Conservation (phyloP, 1,140 invertebrate genomes). For the Luehdorfia chinensis region DNA sequence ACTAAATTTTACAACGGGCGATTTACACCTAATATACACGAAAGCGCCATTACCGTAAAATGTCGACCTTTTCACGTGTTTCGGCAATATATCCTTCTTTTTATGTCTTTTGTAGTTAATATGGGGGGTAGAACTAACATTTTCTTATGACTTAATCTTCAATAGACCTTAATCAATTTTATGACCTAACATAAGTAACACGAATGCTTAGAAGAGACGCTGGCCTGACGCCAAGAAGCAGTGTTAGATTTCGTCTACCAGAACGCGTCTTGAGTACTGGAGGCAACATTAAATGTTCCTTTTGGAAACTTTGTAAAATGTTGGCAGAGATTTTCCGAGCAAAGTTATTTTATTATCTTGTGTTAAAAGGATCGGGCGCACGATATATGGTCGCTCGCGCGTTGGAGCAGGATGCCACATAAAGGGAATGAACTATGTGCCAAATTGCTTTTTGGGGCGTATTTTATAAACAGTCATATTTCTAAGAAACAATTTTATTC, state of each 20-base stretch:
- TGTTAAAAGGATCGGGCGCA: conserved; percentile 2
- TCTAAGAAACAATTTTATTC: conserved; percentile 2
- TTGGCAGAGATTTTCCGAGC: conserved; percentile 1
- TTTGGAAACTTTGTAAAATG: conserved; percentile 7
- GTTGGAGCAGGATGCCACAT: neutral
- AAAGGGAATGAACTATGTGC: conserved; percentile 8
- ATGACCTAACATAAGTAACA: neutral
- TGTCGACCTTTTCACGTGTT: no score
- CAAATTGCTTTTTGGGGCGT: conserved; percentile 10
- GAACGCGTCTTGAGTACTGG: neutral
- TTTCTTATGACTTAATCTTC: no score
- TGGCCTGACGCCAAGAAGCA: neutral
- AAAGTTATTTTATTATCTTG: conserved; percentile 8
- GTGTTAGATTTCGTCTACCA: conserved; percentile 3
- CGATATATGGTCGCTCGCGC: neutral
- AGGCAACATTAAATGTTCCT: conserved; percentile 6
- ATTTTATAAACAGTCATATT: conserved; percentile 13
- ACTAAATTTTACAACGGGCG: no score
- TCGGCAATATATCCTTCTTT: no score
- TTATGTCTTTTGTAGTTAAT: no score
- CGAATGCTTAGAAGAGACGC: neutral
- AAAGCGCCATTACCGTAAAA: no score
- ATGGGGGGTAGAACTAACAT: no score
- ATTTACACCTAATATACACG: no score
- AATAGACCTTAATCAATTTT: conserved; percentile 1